Base-by-base conservation (phyloP, 2,888 invertebrate genomes). In the Galerucella calmariensis region DNA sequence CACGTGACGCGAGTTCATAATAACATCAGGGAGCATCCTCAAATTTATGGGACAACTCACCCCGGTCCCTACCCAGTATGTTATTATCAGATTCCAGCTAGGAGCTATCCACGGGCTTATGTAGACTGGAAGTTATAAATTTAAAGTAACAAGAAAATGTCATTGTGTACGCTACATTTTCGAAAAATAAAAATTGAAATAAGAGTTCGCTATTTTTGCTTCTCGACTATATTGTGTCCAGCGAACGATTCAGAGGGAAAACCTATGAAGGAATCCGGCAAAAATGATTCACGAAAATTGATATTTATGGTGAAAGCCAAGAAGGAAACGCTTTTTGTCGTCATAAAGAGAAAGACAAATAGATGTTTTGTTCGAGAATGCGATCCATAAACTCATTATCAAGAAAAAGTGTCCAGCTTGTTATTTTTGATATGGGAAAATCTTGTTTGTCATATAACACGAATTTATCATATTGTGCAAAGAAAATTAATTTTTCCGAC, bases 301-400 rank as follows among this genome's bases (percentile, higher is more conserved):
- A 71, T 65, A 71, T 71, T 71, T 71, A 71, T 71, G 56, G 46
- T 56, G 6, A 20, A 58, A 65, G 44, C 41, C 65, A 59, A 70
- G 70, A 20, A 62, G 24, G 70, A 70, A 63, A 53, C 62, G 70
- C 62, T 61, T 70, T 63, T 70, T 53, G 70, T 71, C 65, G 65
- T 71, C 70, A 65, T 53, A 71, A 65, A 71, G 65, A 71, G 62
- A 71, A 71, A 71, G 70, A 71, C 44, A 71, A 71, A 71, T 71
- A 65, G 70, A 65, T 56, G 70, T 63, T 71, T 56, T 53, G 41
- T 71, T 44, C 41, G 53, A 16, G 44, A 70, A 63, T 62, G 62
- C 46, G 69, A 69, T 69, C 62, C 41, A 24, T 51, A 27, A 63
- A 69, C 48, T 69, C 62, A 46, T 69, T 69, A 62, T 69, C 63